Percentiles rank a stretch among this genome's conserved stretches.
phyloP scores from a whole-genome alignment of 2,888 invertebrate genomes.

The Adelognathus sp. region DNA sequence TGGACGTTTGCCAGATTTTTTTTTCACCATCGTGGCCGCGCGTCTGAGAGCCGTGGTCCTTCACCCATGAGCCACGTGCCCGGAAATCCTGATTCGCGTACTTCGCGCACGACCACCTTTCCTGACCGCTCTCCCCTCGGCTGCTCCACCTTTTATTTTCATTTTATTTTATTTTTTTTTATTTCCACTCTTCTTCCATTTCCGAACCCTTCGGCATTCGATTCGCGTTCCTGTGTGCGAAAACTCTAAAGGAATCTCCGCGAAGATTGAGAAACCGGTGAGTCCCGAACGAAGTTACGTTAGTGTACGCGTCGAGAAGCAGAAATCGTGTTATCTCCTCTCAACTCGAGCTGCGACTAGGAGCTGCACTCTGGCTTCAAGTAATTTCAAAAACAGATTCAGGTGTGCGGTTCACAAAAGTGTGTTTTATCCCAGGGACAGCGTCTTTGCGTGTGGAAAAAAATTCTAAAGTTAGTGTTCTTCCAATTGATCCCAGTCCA shows the following conservation, averaged over 20 bases:
- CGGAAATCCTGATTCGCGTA: slow-evolving; percentile 76
- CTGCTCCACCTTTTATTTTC: slow-evolving; percentile 48
- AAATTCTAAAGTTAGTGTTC: no score
- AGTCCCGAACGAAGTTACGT: slow-evolving; percentile 55
- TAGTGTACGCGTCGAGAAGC: slow-evolving; percentile 38
- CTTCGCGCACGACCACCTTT: slow-evolving; percentile 66
- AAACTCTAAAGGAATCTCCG: slow-evolving; percentile 26
- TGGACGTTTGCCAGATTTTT: slow-evolving; percentile 23
- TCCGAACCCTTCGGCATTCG: slow-evolving; percentile 17
- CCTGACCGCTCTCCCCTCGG: slow-evolving; percentile 52
- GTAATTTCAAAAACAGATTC: slow-evolving; percentile 46
- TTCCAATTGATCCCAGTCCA: no score
- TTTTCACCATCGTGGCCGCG: neutral
- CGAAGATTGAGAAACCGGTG: slow-evolving; percentile 37
- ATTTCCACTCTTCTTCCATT: slow-evolving; percentile 1
- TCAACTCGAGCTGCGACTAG: no score
- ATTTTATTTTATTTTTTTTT: slow-evolving; percentile 30
- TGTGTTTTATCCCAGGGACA: no score
- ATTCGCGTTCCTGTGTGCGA: slow-evolving; percentile 35
- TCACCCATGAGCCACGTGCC: slow-evolving; percentile 74
- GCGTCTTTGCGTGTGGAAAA: no score
- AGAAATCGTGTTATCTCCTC: slow-evolving; percentile 46
- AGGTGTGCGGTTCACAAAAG: slow-evolving; percentile 15
- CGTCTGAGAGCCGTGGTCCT: slow-evolving; percentile 4
- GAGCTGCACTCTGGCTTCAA: slow-evolving; percentile 34